Percentiles rank a stretch among this genome's conserved stretches.
phyloP scores from a whole-genome alignment of 64 coral and sea anemone species.

The Montipora capricornis region DNA sequence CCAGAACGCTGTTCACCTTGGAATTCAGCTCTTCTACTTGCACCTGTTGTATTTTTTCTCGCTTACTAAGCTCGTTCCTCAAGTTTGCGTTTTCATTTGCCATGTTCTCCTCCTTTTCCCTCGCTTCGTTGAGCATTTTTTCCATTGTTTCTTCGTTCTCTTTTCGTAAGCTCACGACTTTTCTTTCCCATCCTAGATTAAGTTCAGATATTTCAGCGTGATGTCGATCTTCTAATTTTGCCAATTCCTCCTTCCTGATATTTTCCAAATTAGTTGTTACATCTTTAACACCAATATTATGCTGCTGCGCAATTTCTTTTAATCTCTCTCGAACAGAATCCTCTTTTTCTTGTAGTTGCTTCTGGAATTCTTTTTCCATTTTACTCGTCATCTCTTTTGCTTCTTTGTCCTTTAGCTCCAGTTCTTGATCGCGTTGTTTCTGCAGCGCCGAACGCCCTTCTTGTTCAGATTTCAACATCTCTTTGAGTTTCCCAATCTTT shows the following conservation, averaged over 20 bases:
- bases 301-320: conserved; percentile 75
- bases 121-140: conserved; percentile 72
- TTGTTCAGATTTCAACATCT: conserved; percentile 68
- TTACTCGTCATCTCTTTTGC: conserved; percentile 43
- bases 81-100: conserved; percentile 69
- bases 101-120: conserved; percentile 88
- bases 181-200: conserved; percentile 77
- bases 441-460: conserved; percentile 52
- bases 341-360: conserved; percentile 74
- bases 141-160: conserved; percentile 84
- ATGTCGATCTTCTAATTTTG: conserved; percentile 42
- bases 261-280: conserved; percentile 63
- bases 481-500: conserved; percentile 79
- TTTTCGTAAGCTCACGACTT: conserved; percentile 80
- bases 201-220: conserved; percentile 64
- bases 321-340: conserved; percentile 70
- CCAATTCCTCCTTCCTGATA: conserved; percentile 63
- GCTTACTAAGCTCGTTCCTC: conserved; percentile 75
- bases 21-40: conserved; percentile 75
- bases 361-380: conserved; percentile 67
- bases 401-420: conserved; percentile 61
- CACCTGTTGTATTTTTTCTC: conserved; percentile 60
- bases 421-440: conserved; percentile 67
- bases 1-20: conserved; percentile 55
- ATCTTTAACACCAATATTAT: conserved; percentile 85